These are phyloP conservation scores for Contarinia nasturtii DNA, from an alignment of 1,140 invertebrate species.

Conservation along the genomic window DNA sequence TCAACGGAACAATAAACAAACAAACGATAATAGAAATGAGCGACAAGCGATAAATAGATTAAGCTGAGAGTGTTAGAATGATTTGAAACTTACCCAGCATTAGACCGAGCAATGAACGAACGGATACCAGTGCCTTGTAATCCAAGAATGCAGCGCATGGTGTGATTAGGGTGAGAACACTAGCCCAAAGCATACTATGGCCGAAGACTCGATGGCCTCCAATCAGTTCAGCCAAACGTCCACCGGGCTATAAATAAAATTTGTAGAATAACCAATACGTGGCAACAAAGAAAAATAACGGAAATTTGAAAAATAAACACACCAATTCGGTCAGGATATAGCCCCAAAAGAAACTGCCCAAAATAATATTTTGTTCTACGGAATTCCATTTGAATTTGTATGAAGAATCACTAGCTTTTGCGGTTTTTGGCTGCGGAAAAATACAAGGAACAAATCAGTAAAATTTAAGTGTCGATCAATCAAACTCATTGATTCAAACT, in stretches of 20 bases:
- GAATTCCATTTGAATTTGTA: slow-evolving; percentile 44
- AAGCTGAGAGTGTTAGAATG: too few species aligned
- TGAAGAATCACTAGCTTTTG: slow-evolving; percentile 8
- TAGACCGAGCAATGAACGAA: slow-evolving; percentile 49
- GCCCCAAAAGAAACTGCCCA: slow-evolving; percentile 80
- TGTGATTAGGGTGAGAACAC: slow-evolving; percentile 61
- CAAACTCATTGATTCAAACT: too few species aligned
- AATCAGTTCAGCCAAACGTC: slow-evolving; percentile 60
- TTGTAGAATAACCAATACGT: too few species aligned
- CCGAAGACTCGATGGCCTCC: slow-evolving; percentile 64
- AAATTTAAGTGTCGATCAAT: too few species aligned
- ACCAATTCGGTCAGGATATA: slow-evolving; percentile 53
- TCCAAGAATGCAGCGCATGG: slow-evolving; percentile 47
- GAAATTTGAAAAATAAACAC: too few species aligned
- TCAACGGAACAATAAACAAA: too few species aligned
- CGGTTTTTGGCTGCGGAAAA: background rate
- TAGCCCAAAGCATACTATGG: slow-evolving; percentile 64
- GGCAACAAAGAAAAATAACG: too few species aligned
- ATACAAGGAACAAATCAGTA: too few species aligned
- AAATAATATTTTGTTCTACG: slow-evolving; percentile 53
- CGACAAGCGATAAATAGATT: too few species aligned
- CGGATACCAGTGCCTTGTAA: slow-evolving; percentile 36
- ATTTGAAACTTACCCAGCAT: slow-evolving; percentile 32
- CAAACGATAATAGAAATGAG: too few species aligned
- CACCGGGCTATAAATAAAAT: slow-evolving; percentile 49